Evolutionary conservation across 2,888 invertebrate species (phyloP), one percentile per base, ranked within the genome.

Genomic region (Loripinus fragilis): DNA sequence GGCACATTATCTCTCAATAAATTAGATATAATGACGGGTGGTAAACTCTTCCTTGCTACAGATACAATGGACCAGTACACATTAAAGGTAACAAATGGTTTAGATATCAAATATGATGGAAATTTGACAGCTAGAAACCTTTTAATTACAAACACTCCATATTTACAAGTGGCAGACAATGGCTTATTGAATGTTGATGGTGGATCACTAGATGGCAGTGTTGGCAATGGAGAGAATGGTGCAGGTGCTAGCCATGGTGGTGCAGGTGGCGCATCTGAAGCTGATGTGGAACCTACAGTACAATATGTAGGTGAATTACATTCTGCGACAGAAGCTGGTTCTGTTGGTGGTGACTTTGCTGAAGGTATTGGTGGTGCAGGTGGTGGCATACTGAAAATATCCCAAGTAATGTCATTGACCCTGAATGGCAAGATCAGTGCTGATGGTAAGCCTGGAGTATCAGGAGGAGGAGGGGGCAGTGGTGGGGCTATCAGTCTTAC

Each of bases 191-290:
- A 70, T 76, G 86, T 81, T 1, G 74, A 85, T 79, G 81, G 80
- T 33, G 87, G 87, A 35, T 38, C 72, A 28, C 48, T 81, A n/a
- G 71, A 66, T 10, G 33, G 50, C 30, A 88, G 87, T 1, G 25
- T 68, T 23, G 82, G 83, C 25, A 80, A 76, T 65, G 86, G 85
- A 25, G 17, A 25, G 0, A 75, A 67, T 64, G 88, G 88, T 15
- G 78, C 84, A 12, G 90, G 89, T 28, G 90, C 83, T 1, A 87
- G 85, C 64, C 71, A 86, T 81, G 90, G 90, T 30, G 90, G 90
- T n/a, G 76, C 79, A 33, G 90, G 90, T 41, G 90, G 90, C 10
- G n/a, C 25, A 0, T 80, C 87, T 0, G 41, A 10, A 25, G 66
- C 76, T 42, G 76, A 73, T 17, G 50, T 68, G 12, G 20, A 42